Evolutionary conservation across 2,113 vertebrate species (phyloP).

Genomic region (Gnathochromis pfefferi): DNA sequence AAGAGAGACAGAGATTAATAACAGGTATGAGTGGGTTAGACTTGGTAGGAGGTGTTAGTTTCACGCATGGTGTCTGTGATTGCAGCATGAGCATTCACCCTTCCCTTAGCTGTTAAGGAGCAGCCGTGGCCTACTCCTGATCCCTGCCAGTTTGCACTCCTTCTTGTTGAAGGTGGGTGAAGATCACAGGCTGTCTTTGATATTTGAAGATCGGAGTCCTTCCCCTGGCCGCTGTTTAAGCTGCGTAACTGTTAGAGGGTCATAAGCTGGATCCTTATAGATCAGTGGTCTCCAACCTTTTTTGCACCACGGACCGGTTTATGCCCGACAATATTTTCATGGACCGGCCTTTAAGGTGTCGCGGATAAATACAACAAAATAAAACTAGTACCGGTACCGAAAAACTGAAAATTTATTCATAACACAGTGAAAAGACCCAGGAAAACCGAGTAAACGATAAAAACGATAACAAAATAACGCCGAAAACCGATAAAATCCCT

Average conservation of each 20-base stretch:
- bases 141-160: not conserved
- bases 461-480: no score
- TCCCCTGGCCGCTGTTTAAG: not conserved
- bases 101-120: rapidly evolving
- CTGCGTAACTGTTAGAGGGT: not conserved
- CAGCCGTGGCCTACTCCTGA: not conserved
- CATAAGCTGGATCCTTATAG: rapidly evolving
- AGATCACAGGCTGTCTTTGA: not conserved
- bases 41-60: not conserved
- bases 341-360: no score
- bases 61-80: not conserved
- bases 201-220: not conserved
- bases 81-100: not conserved
- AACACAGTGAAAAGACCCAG: no score
- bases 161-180: not conserved
- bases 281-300: not conserved
- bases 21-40: not conserved
- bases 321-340: rapidly evolving
- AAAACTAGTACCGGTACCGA: no score
- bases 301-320: no score
- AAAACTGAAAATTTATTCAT: no score
- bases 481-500: no score
- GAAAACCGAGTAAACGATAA: no score
- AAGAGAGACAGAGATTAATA: rapidly evolving
- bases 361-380: no score